phyloP scores from a whole-genome alignment of 1,140 invertebrate genomes.

The Drosophila pallidifrons region DNA sequence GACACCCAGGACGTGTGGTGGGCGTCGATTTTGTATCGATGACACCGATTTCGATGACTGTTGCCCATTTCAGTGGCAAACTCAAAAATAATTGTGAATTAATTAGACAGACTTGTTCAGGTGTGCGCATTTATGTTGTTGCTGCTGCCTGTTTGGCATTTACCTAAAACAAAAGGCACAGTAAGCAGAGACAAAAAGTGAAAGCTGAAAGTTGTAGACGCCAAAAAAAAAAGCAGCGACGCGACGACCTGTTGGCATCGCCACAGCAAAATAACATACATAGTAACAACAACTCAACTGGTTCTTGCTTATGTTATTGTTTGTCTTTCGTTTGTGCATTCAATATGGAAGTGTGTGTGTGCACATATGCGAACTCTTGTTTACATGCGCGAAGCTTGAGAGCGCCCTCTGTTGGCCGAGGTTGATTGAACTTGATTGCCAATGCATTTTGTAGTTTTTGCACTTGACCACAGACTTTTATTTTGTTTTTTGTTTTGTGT shows the following conservation, averaged over 20 bases:
- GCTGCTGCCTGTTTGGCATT: conserved; percentile 34
- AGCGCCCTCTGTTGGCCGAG: conserved; percentile 23
- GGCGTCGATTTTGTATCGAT: conserved; percentile 28
- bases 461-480: conserved; percentile 37
- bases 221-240: conserved; percentile 59
- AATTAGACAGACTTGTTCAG: conserved; percentile 52
- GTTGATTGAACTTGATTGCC: conserved; percentile 36
- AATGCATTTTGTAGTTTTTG: conserved; percentile 9
- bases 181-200: conserved; percentile 53
- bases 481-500: neutral
- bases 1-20: conserved; percentile 18
- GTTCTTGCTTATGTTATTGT: conserved; percentile 53
- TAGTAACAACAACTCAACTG: conserved; percentile 34
- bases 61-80: neutral
- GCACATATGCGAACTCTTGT: conserved; percentile 36
- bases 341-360: neutral
- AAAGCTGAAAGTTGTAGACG: conserved; percentile 77
- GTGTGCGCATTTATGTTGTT: conserved; percentile 36
- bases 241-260: conserved; percentile 60
- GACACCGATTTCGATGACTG: conserved; percentile 35
- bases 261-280: conserved; percentile 7
- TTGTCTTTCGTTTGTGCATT: conserved; percentile 27
- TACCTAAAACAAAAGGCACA: conserved; percentile 67
- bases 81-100: conserved; percentile 45
- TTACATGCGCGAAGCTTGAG: conserved; percentile 45